Conservation (phyloP, 2,113 vertebrate species). For the human region GRCh38 chr6:47581501-47582000, state of each 20-base stretch:
- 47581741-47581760: not conserved
- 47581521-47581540: not conserved
- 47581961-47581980: constrained; percentile 44
- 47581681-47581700: not conserved
- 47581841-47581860: not conserved
- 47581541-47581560: not conserved
- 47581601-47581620: not conserved
- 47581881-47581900: not conserved
- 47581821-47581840: not conserved
- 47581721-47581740: not conserved
- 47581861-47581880: not conserved
- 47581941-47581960: constrained; percentile 15
- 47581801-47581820: not conserved
- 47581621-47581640: constrained; percentile 25
- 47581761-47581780: not conserved
- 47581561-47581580: not conserved
- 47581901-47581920: not conserved
- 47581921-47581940: not conserved
- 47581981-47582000: constrained; percentile 69
- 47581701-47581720: not conserved
- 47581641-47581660: not conserved
- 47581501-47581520: not conserved
- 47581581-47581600: not conserved
- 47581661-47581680: not conserved
- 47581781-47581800: not conserved